Percentiles rank a stretch among this genome's conserved stretches.
Conservation (phyloP, 1,140 invertebrate genomes). For the Meloidogyne floridensis region DNA sequence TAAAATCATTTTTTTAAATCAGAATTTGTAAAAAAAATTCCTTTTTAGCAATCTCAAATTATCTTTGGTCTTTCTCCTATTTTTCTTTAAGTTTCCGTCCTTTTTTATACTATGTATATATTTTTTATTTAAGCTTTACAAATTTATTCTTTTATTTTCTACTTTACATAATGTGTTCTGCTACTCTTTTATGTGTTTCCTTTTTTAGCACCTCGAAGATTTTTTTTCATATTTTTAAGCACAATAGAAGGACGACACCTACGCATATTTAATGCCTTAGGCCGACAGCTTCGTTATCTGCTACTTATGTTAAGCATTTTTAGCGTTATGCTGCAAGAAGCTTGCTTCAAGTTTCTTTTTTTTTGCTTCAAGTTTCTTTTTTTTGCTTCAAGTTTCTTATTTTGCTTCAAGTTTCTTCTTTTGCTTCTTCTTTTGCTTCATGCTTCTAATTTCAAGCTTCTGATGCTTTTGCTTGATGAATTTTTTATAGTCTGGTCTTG, state of each 20-base stretch:
- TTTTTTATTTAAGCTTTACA: not conserved
- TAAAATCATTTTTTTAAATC: not conserved
- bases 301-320: not conserved
- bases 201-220: not conserved
- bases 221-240: not conserved
- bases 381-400: too few species aligned
- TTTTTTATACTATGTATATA: not conserved
- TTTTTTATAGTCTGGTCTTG: not conserved
- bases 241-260: not conserved
- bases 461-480: too few species aligned
- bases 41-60: not conserved
- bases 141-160: not conserved
- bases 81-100: not conserved
- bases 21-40: not conserved
- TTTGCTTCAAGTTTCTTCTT: too few species aligned
- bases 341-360: too few species aligned
- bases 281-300: not conserved
- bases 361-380: too few species aligned
- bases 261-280: not conserved
- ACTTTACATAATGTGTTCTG: not conserved
- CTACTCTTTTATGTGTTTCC: not conserved
- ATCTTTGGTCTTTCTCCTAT: not conserved
- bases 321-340: too few species aligned
- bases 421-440: too few species aligned
- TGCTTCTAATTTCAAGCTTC: too few species aligned